Evolutionary conservation across 2,113 vertebrate genomes (phyloP).

Genomic region (Steatornis caripensis): DNA sequence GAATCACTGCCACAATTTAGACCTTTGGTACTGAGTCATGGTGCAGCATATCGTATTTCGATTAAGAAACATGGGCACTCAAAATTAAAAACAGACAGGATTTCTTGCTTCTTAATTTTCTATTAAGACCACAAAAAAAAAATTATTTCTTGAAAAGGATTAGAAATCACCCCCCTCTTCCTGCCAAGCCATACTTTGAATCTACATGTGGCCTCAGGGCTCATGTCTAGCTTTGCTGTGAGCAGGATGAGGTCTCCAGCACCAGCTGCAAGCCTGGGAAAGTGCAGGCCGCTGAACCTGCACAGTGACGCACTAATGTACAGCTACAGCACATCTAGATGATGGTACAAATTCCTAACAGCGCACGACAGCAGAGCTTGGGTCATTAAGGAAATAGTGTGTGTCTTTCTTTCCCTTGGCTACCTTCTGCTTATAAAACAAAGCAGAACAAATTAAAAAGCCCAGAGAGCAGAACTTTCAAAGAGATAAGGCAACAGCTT

Average conservation of each 20-base stretch:
- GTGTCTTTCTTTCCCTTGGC: not conserved
- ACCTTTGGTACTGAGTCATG: not conserved
- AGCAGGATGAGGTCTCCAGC: not conserved
- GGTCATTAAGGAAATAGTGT: accelerated
- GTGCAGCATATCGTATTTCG: accelerated
- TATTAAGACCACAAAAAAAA: not conserved
- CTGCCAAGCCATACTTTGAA: not conserved
- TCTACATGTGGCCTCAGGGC: not conserved
- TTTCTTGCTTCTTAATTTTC: too few relatives aligned
- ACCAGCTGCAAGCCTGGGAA: accelerated
- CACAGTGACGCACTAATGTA: not conserved
- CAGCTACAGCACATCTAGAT: not conserved
- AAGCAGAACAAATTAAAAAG: not conserved
- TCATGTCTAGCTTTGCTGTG: not conserved
- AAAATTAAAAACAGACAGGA: not conserved
- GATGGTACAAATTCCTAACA: not conserved
- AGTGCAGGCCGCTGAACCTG: accelerated
- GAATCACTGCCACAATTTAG: not conserved
- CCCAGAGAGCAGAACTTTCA: not conserved
- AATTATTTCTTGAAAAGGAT: not conserved
- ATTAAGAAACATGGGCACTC: not conserved
- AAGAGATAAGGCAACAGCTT: not conserved
- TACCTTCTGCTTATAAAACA: not conserved
- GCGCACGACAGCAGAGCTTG: not conserved
- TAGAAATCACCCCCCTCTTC: not conserved